Evolutionary conservation across 2,888 invertebrate genomes (phyloP).

Genomic region (Scelioninae gen. 1): DNA sequence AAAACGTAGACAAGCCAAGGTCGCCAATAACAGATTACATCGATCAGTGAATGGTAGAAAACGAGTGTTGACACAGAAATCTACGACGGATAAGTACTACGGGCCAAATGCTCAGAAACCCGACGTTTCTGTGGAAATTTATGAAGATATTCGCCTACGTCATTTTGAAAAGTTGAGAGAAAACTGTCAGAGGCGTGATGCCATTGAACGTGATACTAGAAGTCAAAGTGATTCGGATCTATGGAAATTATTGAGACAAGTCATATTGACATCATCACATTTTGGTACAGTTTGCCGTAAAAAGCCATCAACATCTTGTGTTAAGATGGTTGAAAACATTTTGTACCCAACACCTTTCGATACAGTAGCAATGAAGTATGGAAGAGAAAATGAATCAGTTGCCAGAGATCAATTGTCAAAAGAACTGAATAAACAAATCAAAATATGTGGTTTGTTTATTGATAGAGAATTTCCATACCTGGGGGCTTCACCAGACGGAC

Average conservation of each 20-base stretch:
- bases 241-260: neutral
- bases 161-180: neutral
- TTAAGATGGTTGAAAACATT: neutral
- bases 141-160: neutral
- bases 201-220: neutral
- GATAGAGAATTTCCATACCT: neutral
- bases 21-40: neutral
- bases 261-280: constrained; percentile 55
- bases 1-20: neutral
- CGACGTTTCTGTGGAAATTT: constrained; percentile 6
- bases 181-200: neutral
- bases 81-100: neutral
- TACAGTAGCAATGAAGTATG: constrained; percentile 15
- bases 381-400: constrained; percentile 54
- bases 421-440: too few relatives aligned
- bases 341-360: neutral
- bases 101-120: neutral
- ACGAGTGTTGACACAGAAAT: neutral
- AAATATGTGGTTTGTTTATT: neutral
- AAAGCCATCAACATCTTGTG: constrained; percentile 31
- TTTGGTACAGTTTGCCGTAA: constrained; percentile 56
- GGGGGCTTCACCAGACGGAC: neutral
- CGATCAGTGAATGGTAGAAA: too few relatives aligned
- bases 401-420: neutral
- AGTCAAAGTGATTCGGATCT: neutral